These are phyloP conservation scores for Amphilophus citrinellus DNA, from an alignment of 2,113 vertebrate genomes.

Conservation along the genomic window DNA sequence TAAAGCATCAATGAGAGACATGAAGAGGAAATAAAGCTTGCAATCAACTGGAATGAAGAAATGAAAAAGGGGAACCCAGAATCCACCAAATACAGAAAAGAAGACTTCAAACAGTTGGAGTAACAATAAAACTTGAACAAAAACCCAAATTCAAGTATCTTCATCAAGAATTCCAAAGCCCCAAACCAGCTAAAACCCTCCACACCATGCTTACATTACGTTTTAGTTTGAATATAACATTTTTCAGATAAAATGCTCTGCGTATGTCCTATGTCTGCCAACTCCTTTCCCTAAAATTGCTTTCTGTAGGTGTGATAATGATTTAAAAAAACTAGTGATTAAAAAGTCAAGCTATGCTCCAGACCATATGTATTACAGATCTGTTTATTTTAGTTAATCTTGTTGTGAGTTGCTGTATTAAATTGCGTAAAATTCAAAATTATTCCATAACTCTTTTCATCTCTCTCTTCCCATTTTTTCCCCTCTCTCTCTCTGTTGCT, in stretches of 20 bases:
- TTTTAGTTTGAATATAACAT: no score
- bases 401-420: background rate
- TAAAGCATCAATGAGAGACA: no score
- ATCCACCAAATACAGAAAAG: no score
- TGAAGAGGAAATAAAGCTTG: no score
- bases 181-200: no score
- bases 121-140: no score
- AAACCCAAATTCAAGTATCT: no score
- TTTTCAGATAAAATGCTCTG: background rate
- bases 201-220: background rate
- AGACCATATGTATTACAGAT: background rate
- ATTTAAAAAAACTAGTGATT: background rate
- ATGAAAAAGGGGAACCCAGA: no score
- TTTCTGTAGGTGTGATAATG: background rate
- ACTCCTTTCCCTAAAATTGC: background rate
- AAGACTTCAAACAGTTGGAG: no score
- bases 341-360: background rate
- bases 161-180: no score
- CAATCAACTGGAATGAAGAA: no score
- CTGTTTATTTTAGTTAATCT: background rate
- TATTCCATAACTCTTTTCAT: background rate
- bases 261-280: background rate
- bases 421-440: slow-evolving; percentile 16
- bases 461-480: background rate
- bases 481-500: background rate